phyloP scores from a whole-genome alignment of 1,140 invertebrate genomes.

The Dreissena rostriformis region DNA sequence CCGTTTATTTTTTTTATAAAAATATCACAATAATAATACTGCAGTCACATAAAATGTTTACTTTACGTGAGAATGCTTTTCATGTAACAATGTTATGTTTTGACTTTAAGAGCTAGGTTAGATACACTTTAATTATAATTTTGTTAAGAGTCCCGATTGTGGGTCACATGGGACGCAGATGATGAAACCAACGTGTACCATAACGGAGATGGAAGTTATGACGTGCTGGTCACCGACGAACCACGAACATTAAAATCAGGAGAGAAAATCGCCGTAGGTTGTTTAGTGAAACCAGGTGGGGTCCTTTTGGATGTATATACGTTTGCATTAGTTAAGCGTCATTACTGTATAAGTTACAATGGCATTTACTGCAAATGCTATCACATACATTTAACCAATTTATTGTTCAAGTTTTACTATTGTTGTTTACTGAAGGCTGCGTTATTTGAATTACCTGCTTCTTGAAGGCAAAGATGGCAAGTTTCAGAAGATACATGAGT shows the following conservation, averaged over 20 bases:
- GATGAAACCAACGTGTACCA: slow-evolving; percentile 1
- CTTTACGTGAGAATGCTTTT: no score
- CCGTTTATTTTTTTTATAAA: no score
- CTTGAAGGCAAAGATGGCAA: neutral
- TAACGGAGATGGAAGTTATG: neutral
- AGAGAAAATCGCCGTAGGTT: slow-evolving; percentile 19
- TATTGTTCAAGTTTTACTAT: neutral
- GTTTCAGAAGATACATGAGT: neutral
- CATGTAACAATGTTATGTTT: no score
- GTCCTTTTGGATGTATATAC: neutral
- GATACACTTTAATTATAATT: neutral
- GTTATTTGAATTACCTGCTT: neutral
- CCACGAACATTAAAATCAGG: neutral
- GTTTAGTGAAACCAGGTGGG: slow-evolving; percentile 18
- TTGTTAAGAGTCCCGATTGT: neutral
- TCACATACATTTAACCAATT: neutral
- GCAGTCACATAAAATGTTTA: no score
- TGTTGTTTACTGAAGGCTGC: neutral
- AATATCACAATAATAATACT: no score
- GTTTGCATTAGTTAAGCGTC: neutral
- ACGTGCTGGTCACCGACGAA: slow-evolving; percentile 10
- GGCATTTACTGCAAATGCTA: neutral
- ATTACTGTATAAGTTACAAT: neutral
- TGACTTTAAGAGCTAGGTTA: no score
- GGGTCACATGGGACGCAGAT: slow-evolving; percentile 27